A percentile compares a stretch with the other conserved stretches of the same genome.
phyloP scores from a whole-genome alignment of 2,113 vertebrate genomes.

The Apaloderma vittatum region DNA sequence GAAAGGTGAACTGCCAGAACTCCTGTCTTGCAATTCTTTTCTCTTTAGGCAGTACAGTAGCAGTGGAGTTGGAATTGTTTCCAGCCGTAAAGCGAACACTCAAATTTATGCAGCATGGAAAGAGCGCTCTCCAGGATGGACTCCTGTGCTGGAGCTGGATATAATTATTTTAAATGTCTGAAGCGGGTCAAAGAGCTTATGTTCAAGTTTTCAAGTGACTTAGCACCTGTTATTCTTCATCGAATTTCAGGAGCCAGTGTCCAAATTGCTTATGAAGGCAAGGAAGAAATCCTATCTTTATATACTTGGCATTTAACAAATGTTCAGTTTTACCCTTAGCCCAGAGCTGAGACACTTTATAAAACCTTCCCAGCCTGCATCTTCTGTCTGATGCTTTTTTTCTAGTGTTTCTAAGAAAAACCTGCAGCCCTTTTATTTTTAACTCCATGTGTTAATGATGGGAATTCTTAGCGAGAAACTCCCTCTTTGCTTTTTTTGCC shows the following conservation, averaged over 20 bases:
- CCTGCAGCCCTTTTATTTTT: slow-evolving; percentile 3
- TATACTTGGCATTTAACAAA: background rate
- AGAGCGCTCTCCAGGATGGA: background rate
- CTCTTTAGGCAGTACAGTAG: background rate
- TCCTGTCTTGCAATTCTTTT: background rate
- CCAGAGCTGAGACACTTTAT: background rate
- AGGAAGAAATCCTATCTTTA: background rate
- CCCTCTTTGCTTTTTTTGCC: background rate
- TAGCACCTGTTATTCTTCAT: background rate
- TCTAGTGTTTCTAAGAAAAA: background rate
- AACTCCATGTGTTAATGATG: background rate
- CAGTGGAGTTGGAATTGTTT: background rate
- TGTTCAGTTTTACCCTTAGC: background rate
- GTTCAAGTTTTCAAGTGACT: background rate
- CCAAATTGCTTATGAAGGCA: background rate
- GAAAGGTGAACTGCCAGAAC: background rate
- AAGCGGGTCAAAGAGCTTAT: background rate
- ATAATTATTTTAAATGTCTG: background rate
- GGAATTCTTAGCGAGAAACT: background rate
- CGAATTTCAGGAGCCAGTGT: background rate
- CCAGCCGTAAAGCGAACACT: background rate
- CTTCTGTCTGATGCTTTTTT: background rate
- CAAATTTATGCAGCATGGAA: background rate
- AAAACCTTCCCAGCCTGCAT: background rate
- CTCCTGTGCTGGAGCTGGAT: background rate